These are phyloP conservation scores for Catocala nupta DNA, from an alignment of 2,888 invertebrate species.

Conservation along the genomic window DNA sequence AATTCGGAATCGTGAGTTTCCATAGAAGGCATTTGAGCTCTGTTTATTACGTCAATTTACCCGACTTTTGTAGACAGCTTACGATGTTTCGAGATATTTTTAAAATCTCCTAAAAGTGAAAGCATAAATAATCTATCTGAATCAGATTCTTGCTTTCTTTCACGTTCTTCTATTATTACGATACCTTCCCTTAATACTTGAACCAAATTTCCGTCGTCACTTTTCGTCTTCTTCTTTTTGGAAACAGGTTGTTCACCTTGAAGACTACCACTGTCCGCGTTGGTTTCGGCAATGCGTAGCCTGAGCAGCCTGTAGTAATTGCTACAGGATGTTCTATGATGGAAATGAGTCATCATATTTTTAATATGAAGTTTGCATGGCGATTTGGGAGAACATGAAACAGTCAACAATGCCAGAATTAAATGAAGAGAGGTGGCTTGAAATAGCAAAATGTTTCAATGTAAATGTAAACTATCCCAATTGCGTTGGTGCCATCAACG, in stretches of 20 bases:
- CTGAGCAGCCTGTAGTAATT: too few relatives aligned
- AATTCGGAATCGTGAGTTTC: constrained; percentile 44
- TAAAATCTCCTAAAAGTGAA: constrained; percentile 52
- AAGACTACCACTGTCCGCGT: constrained; percentile 36
- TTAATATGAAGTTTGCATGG: constrained; percentile 29
- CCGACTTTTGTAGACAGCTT: constrained; percentile 54
- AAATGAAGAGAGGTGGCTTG: too few relatives aligned
- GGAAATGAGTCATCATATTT: constrained; percentile 27
- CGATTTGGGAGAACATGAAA: too few relatives aligned
- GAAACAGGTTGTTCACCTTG: constrained; percentile 47
- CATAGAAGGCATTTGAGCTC: constrained; percentile 51
- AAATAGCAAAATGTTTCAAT: too few relatives aligned
- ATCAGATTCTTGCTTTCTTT: constrained; percentile 51
- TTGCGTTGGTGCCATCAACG: too few relatives aligned
- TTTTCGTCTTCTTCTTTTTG: too few relatives aligned
- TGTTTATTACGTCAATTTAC: constrained; percentile 54
- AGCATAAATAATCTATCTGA: constrained; percentile 50
- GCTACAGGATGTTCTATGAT: constrained; percentile 39
- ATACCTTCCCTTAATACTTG: constrained; percentile 53
- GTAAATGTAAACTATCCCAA: too few relatives aligned
- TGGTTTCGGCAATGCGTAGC: too few relatives aligned
- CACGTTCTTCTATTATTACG: constrained; percentile 51
- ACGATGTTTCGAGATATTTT: constrained; percentile 50
- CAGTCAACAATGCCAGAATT: too few relatives aligned
- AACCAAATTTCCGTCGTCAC: constrained; percentile 50